Conservation (phyloP, 1,140 invertebrate species). For the Nephotettix cincticeps region DNA sequence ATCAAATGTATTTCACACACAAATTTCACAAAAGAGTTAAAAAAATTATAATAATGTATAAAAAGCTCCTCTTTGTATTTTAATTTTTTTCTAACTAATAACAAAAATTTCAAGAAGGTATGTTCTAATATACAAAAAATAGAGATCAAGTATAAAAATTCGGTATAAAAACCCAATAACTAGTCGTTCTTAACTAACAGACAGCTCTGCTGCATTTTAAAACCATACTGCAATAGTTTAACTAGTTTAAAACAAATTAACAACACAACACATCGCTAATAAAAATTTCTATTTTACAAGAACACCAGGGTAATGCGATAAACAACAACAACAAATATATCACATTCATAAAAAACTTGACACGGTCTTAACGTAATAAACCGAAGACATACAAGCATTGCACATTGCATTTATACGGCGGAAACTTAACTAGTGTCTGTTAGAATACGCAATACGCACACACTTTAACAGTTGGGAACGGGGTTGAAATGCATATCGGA, state of each 20-base stretch:
- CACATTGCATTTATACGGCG: background rate
- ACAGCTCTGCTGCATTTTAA: background rate
- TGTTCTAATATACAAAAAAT: no score
- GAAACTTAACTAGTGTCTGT: background rate
- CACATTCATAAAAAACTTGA: constrained; percentile 18
- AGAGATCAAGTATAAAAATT: no score
- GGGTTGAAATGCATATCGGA: constrained; percentile 10
- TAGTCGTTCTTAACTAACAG: background rate
- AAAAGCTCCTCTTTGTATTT: no score
- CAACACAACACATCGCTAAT: constrained; percentile 8
- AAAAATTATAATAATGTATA: no score
- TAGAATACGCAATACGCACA: background rate
- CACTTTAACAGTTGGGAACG: background rate
- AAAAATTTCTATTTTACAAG: constrained; percentile 19
- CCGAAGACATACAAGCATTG: constrained; percentile 8
- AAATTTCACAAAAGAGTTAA: no score
- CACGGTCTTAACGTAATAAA: background rate
- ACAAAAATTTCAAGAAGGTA: no score
- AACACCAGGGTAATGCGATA: constrained; percentile 11
- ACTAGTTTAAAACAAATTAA: constrained; percentile 21
- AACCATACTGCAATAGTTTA: background rate
- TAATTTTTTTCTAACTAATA: no score
- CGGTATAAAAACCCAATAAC: no score
- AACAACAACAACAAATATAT: constrained; percentile 20
- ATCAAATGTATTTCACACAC: no score